Conservation (phyloP, 2,888 invertebrate species). For the Diachrysia chrysitis region DNA sequence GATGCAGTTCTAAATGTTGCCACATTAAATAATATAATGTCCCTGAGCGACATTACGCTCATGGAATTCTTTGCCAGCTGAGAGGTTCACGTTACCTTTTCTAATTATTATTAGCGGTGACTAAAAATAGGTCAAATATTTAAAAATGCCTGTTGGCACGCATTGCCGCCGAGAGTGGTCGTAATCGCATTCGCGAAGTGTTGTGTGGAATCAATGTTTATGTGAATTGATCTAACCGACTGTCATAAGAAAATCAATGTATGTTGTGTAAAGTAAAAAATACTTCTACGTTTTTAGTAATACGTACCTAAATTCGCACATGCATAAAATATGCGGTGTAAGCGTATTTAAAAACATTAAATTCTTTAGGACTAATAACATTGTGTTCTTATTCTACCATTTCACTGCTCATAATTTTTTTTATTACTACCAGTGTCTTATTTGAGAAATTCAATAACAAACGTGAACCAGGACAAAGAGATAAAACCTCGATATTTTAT, state of each 20-base stretch:
- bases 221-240: constrained; percentile 45
- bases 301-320: no score
- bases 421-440: constrained; percentile 38
- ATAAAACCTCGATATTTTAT: constrained; percentile 49
- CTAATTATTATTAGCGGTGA: constrained; percentile 86
- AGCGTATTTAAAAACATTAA: constrained; percentile 15
- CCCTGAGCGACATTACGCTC: constrained; percentile 62
- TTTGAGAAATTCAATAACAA: constrained; percentile 27
- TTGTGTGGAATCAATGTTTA: constrained; percentile 63
- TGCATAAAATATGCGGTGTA: background rate
- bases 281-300: constrained; percentile 5
- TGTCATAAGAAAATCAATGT: constrained; percentile 15
- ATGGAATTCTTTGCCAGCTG: constrained; percentile 74
- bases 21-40: constrained; percentile 59
- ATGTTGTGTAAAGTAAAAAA: constrained; percentile 16
- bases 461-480: constrained; percentile 42
- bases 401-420: constrained; percentile 13
- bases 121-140: constrained; percentile 88
- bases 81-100: constrained; percentile 88
- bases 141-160: constrained; percentile 85
- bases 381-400: constrained; percentile 19
- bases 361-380: constrained; percentile 20
- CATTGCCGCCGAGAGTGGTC: constrained; percentile 74
- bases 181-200: constrained; percentile 77
- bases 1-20: constrained; percentile 62